Conservation (phyloP, 1,140 invertebrate genomes). For the Drosophila auraria region DNA sequence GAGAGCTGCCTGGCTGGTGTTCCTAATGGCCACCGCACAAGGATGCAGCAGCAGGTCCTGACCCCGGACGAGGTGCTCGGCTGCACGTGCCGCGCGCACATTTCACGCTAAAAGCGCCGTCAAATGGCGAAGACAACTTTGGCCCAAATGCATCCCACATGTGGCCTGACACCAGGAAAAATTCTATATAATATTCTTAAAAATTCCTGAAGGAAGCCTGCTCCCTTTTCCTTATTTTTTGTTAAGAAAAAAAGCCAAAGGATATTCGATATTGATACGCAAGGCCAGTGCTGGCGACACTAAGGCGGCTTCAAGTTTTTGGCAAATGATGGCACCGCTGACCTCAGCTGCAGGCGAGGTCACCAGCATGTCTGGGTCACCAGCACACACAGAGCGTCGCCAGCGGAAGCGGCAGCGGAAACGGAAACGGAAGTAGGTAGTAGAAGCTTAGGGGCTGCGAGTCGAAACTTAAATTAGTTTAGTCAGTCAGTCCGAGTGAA, state of each 20-base stretch:
- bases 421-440: slow-evolving; percentile 20
- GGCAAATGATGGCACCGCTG: slow-evolving; percentile 63
- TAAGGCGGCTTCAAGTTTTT: slow-evolving; percentile 50
- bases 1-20: slow-evolving; percentile 4
- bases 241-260: background rate
- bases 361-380: slow-evolving; percentile 30
- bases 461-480: slow-evolving; percentile 58
- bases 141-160: slow-evolving; percentile 12
- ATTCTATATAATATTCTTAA: no score
- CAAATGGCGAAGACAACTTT: slow-evolving; percentile 44
- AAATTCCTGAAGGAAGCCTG: no score
- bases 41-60: slow-evolving; percentile 29
- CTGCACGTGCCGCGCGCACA: slow-evolving; percentile 35
- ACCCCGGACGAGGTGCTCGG: background rate
- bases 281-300: slow-evolving; percentile 47
- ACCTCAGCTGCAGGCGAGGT: slow-evolving; percentile 34
- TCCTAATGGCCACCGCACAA: slow-evolving; percentile 41
- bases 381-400: slow-evolving; percentile 26
- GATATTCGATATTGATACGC: slow-evolving; percentile 48
- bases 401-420: slow-evolving; percentile 24
- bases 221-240: no score
- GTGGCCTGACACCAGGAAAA: background rate
- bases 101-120: slow-evolving; percentile 65
- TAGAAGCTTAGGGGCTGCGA: background rate
- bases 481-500: slow-evolving; percentile 17